A percentile compares a stretch with the other conserved stretches of the same genome.
phyloP scores from a whole-genome alignment of 2,888 invertebrate species.

The Dryobotodes eremita region DNA sequence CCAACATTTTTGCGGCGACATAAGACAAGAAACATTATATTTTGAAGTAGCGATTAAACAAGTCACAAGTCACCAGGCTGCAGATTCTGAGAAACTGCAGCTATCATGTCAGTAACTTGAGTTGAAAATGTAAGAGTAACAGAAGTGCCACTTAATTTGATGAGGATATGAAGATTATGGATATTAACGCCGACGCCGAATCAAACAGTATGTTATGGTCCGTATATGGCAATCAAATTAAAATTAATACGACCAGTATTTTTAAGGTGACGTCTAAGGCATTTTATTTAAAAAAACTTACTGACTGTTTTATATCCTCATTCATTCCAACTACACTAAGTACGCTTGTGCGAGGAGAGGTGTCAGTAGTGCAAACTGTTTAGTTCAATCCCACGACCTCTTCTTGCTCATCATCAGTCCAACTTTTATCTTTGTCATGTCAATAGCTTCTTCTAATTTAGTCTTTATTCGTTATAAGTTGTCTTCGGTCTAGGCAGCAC shows the following conservation, averaged over 20 bases:
- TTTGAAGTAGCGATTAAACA: conserved; percentile 35
- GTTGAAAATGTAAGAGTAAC: background rate
- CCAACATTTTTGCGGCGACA: conserved; percentile 17
- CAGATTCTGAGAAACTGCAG: conserved; percentile 57
- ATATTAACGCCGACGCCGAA: background rate
- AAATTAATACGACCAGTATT: background rate
- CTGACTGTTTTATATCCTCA: background rate
- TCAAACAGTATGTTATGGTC: background rate
- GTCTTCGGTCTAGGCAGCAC: background rate
- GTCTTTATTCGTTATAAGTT: background rate
- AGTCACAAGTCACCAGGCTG: conserved; percentile 45
- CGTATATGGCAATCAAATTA: background rate
- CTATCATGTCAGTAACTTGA: conserved; percentile 44
- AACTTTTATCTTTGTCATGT: background rate
- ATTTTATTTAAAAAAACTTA: background rate
- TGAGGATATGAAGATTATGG: conserved; percentile 1
- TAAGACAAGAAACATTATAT: conserved; percentile 24
- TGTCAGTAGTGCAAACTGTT: background rate
- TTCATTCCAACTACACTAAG: too few relatives aligned
- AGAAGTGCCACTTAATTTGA: conserved; percentile 30
- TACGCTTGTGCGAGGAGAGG: background rate
- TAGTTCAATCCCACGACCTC: background rate
- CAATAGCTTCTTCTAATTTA: background rate
- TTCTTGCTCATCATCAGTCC: background rate
- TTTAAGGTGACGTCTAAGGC: background rate